Percentiles rank a stretch among this genome's conserved stretches.
These are phyloP conservation scores for Deilephila porcellus DNA, from an alignment of 2,888 invertebrate genomes.

Conservation along the genomic window DNA sequence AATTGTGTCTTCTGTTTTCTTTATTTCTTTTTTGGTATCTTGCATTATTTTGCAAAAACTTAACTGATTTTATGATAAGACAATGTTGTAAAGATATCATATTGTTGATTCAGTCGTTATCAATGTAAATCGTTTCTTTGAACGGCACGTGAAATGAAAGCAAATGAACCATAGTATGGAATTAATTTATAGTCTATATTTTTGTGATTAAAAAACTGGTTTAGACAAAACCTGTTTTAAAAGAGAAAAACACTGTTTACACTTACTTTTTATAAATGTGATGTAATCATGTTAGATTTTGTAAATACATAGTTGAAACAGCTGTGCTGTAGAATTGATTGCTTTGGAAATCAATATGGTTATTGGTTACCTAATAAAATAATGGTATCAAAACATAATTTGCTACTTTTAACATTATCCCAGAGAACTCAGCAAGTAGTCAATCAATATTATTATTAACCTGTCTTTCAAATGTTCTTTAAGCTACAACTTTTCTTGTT, in stretches of 20 bases:
- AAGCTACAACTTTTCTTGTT: too few species aligned
- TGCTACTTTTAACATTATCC: too few species aligned
- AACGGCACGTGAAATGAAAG: slow-evolving; percentile 22
- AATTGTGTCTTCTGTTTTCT: background rate
- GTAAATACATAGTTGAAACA: background rate
- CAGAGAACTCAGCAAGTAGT: too few species aligned
- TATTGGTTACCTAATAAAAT: too few species aligned
- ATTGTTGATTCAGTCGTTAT: background rate
- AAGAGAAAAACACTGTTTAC: background rate
- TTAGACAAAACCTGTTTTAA: background rate
- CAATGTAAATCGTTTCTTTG: slow-evolving; percentile 25
- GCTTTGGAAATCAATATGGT: too few species aligned
- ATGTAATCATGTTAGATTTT: background rate
- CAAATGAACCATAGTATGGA: background rate
- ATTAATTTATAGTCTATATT: background rate
- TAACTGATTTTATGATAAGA: background rate
- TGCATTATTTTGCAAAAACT: background rate
- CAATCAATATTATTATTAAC: too few species aligned
- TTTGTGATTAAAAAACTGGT: background rate
- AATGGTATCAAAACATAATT: too few species aligned
- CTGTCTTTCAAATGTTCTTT: too few species aligned
- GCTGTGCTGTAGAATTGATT: too few species aligned
- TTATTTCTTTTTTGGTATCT: background rate
- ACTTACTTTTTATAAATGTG: background rate
- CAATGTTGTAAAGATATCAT: background rate